Evolutionary conservation across 2,888 invertebrate species (phyloP), one percentile per base, ranked within the genome.

Genomic region (Odontocolon sp.): DNA sequence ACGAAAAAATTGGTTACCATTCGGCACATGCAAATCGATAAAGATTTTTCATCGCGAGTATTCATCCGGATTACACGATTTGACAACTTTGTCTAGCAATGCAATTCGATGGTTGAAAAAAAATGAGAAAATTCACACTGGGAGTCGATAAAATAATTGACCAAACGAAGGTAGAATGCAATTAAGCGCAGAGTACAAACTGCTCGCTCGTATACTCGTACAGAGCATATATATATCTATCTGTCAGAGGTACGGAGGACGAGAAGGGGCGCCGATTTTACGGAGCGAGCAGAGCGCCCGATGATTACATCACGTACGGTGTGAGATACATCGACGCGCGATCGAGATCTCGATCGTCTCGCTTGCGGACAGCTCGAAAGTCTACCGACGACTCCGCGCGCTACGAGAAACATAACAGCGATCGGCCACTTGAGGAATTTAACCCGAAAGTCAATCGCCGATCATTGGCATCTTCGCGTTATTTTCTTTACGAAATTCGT

Each of bases 271-370:
- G 66, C 63, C 64, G 73, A 73, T 77, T 77, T 77, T 77, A 72
- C 77, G 77, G 77, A 73, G 57, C 77, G 68, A 71, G 71, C 18
- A 33, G 56, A 38, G 72, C 77, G 77, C 71, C 67, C 70, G 56
- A 66, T 80, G 79, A 81, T 81, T 81, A 80, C 80, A 80, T 81
- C 81, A 81, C 81, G 81, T 81, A 77, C 77, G 73, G 67, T 56
- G 61, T 52, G 59, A 36, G 57, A 52, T 54, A 69, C 47, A 64
- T 56, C 14, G 54, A 38, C 36, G 77, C 78, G 77, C 66, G 77
- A 79, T 79, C 73, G 79, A 67, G 77, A 73, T 77, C 75, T 70
- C 76, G 77, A 79, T 77, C 61, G 66, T 79, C 71, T 79, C 70
- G 40, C 71, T 79, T 67, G 40, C 74, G 56, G 70, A 64, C 59